phyloP scores from a whole-genome alignment of 2,888 invertebrate species.

The Agriopis leucophaearia region DNA sequence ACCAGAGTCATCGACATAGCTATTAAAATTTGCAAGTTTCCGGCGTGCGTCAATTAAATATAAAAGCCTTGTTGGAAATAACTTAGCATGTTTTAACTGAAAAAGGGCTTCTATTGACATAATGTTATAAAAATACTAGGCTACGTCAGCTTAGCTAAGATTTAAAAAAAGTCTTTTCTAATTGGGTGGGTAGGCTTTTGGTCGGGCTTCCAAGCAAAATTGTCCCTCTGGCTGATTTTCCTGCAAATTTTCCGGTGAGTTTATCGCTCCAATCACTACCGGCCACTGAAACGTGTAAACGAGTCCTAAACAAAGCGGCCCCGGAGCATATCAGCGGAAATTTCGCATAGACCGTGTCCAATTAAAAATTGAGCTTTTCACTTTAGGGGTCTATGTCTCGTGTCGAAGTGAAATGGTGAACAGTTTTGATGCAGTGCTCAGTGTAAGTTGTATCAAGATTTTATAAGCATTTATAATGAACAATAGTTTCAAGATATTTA shows the following conservation, averaged over 20 bases:
- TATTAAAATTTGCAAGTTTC: no score
- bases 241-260: slow-evolving; percentile 9
- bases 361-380: slow-evolving; percentile 60
- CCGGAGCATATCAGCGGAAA: slow-evolving; percentile 61
- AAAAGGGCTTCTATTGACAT: neutral
- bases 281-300: slow-evolving; percentile 25
- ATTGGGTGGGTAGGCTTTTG: slow-evolving; percentile 1
- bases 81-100: no score
- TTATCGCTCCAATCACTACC: slow-evolving; percentile 29
- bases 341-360: slow-evolving; percentile 63
- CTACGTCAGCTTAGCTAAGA: slow-evolving; percentile 11
- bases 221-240: neutral
- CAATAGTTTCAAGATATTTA: no score
- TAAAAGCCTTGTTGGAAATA: no score
- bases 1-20: no score
- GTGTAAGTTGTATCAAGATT: no score
- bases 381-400: slow-evolving; percentile 28
- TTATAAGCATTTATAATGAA: no score
- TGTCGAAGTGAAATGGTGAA: neutral
- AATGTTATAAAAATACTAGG: neutral
- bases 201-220: slow-evolving; percentile 4
- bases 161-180: slow-evolving; percentile 11
- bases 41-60: no score
- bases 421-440: neutral
- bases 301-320: slow-evolving; percentile 43